Base-by-base conservation (phyloP, 1,140 invertebrate species). In the Chironomus tepperi region DNA sequence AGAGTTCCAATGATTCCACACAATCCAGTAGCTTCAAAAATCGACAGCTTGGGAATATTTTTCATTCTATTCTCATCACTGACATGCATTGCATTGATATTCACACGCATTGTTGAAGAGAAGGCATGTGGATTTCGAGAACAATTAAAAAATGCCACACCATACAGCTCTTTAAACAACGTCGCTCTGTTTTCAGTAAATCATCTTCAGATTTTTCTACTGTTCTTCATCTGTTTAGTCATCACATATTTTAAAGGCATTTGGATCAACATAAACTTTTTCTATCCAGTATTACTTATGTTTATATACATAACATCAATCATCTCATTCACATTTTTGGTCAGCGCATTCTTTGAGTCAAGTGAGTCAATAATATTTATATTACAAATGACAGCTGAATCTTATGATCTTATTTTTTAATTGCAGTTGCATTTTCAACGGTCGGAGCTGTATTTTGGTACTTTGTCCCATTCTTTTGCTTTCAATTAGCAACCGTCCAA, bases 391-490 rank as follows among this genome's bases (percentile, higher is more conserved):
- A 57, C 10, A 34, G 34, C 42, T 43, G 18, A 76, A 42, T 73
- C 18, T 34, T 73, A 74, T 75, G 73, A 64, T 74, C 75, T 76
- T 75, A n/a, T n/a, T n/a, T n/a, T n/a, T n/a, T n/a, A n/a, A n/a
- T 74, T 76, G 0, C 74, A 82, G 81, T 82, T 8, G 82, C 80
- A 43, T 82, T 81, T 77, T 81, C 81, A 0, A 82, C 81, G 77
- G 77, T 80, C 73, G 80, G 81, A 5, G 80, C 81, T 15, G 75
- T 79, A 24, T 75, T 80, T 0, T 57, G 81, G 42, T 73, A 81
- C 6, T 73, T 81, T 42, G 79, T 79, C 74, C 81, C 81, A 10
- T 80, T 70, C 18, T 70, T 70, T 18, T 70, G 65, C 18, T 70
- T 8, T 70, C 65, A 70, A 19, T 16, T 70, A 10, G 65, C 65